phyloP scores from a whole-genome alignment of 2,113 vertebrate genomes.

The Equus przewalskii region DNA sequence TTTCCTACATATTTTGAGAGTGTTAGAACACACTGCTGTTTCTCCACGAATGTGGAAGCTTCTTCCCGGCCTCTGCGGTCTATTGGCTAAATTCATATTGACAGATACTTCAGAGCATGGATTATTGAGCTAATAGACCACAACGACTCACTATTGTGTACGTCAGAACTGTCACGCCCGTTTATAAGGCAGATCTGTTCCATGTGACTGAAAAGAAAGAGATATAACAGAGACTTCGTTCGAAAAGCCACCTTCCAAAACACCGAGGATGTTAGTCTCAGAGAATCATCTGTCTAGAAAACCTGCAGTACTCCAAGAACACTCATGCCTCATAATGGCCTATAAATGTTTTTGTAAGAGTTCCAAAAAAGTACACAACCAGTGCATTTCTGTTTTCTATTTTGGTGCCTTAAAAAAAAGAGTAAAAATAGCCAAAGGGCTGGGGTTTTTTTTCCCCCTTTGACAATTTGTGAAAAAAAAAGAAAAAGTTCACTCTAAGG shows the following conservation, averaged over 20 bases:
- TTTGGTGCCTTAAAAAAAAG: conserved; percentile 63
- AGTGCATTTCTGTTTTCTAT: conserved; percentile 76
- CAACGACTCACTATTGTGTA: conserved; percentile 47
- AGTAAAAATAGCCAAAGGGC: conserved; percentile 78
- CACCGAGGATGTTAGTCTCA: conserved; percentile 62
- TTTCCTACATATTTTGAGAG: conserved; percentile 80
- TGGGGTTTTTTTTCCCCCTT: conserved; percentile 40
- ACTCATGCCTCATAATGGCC: conserved; percentile 57
- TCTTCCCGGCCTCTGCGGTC: conserved; percentile 73
- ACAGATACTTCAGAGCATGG: conserved; percentile 71
- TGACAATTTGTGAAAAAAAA: conserved; percentile 78
- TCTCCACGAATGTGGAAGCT: conserved; percentile 48
- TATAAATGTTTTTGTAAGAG: conserved; percentile 77
- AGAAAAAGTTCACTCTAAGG: conserved; percentile 76
- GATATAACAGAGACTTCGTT: not conserved
- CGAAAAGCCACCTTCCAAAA: conserved; percentile 43
- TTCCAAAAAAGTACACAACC: conserved; percentile 69
- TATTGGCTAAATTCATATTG: conserved; percentile 80
- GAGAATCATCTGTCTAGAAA: conserved; percentile 74
- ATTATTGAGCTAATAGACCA: conserved; percentile 73
- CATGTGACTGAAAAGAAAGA: conserved; percentile 34
- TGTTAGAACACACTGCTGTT: conserved; percentile 81
- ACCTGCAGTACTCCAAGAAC: conserved; percentile 50
- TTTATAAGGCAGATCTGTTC: conserved; percentile 38
- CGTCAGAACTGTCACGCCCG: conserved; percentile 1